Evolutionary conservation across 2,888 invertebrate species (phyloP).

Genomic region (Chymomyza caudatula): DNA sequence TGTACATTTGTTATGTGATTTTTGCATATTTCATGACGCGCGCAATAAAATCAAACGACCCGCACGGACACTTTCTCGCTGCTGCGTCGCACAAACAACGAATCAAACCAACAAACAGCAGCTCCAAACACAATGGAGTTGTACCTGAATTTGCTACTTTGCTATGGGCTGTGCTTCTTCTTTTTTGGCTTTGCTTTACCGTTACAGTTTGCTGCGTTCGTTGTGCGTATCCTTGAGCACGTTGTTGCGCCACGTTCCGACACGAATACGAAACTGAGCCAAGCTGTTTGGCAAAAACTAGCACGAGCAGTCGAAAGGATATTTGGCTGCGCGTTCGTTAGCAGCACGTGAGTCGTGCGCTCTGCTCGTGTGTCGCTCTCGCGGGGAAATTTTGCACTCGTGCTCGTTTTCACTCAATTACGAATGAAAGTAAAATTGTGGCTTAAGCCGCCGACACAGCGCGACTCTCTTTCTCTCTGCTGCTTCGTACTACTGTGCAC

Average conservation of each 20-base stretch:
- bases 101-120: slow-evolving; percentile 1
- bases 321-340: slow-evolving; percentile 53
- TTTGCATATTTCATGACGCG: no score
- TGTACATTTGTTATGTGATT: no score
- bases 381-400: slow-evolving; percentile 47
- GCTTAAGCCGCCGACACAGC: neutral
- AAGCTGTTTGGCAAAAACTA: slow-evolving; percentile 67
- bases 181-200: slow-evolving; percentile 8
- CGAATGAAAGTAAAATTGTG: slow-evolving; percentile 68
- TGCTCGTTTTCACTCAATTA: slow-evolving; percentile 66
- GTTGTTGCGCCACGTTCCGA: slow-evolving; percentile 78
- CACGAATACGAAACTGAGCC: slow-evolving; percentile 78
- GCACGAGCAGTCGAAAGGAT: slow-evolving; percentile 56
- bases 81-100: no score
- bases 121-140: slow-evolving; percentile 25
- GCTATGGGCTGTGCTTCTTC: neutral
- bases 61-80: no score
- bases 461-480: neutral
- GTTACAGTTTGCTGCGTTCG: neutral
- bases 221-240: slow-evolving; percentile 73
- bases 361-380: slow-evolving; percentile 1
- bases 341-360: slow-evolving; percentile 26
- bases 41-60: no score
- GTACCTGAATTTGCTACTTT: slow-evolving; percentile 22
- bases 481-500: neutral